Evolutionary conservation across 2,888 invertebrate species (phyloP).

Genomic region (Ectobius pallidus): DNA sequence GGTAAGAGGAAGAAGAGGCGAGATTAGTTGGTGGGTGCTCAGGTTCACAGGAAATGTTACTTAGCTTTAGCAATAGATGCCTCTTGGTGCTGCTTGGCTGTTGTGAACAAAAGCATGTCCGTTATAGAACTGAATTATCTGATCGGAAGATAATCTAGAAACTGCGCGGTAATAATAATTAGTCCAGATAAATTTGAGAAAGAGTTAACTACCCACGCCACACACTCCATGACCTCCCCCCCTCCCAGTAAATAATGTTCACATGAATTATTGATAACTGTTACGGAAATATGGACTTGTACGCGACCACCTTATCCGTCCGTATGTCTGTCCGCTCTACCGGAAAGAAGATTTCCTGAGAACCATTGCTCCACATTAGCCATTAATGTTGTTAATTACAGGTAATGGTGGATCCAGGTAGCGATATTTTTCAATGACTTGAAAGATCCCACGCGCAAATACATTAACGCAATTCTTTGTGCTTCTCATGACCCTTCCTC

Average conservation of each 20-base stretch:
- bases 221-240: background rate
- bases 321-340: background rate
- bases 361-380: background rate
- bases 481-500: too few relatives aligned
- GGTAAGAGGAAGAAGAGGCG: background rate
- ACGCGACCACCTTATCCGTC: background rate
- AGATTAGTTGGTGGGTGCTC: background rate
- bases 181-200: background rate
- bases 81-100: too few relatives aligned
- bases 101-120: constrained; percentile 5
- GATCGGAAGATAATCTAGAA: constrained; percentile 12
- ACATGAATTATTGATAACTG: constrained; percentile 10
- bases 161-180: constrained; percentile 9
- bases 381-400: background rate
- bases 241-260: background rate
- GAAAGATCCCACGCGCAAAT: background rate
- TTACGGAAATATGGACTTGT: background rate
- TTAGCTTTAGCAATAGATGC: background rate
- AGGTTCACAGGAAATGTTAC: constrained; percentile 16
- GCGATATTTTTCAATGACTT: background rate
- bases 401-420: background rate
- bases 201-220: background rate
- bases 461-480: too few relatives aligned
- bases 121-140: constrained; percentile 6
- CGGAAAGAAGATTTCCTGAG: background rate